phyloP scores from a whole-genome alignment of 2,888 invertebrate species.

The Orthosia gothica region DNA sequence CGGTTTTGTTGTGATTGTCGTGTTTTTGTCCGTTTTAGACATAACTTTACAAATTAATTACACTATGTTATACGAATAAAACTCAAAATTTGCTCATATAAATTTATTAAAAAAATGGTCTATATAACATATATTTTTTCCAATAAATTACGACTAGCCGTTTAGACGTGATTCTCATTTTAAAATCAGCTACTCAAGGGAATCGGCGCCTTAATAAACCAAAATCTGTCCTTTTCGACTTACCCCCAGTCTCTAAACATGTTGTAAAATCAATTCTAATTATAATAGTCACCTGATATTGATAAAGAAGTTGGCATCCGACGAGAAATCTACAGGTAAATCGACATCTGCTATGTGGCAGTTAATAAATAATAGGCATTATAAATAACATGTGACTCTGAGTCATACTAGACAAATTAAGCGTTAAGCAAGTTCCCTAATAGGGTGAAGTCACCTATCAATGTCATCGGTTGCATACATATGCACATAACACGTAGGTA shows the following conservation, averaged over 20 bases:
- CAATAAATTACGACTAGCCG: no score
- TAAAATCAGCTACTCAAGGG: no score
- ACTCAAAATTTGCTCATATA: no score
- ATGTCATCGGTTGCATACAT: background rate
- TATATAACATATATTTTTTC: no score
- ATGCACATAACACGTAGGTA: background rate
- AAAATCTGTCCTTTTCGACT: background rate
- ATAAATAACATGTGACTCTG: constrained; percentile 39
- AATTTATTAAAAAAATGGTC: no score
- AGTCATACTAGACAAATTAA: constrained; percentile 23
- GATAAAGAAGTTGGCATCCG: constrained; percentile 53
- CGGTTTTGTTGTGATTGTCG: no score
- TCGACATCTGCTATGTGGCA: constrained; percentile 40
- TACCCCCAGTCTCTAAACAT: background rate
- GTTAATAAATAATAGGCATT: constrained; percentile 43
- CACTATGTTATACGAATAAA: no score
- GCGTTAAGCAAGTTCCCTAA: constrained; percentile 2
- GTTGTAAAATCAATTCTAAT: constrained; percentile 43
- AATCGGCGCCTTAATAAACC: no score
- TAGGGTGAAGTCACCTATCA: background rate
- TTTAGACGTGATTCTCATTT: no score
- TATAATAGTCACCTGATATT: constrained; percentile 59
- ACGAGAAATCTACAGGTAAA: constrained; percentile 63
- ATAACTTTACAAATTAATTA: no score
- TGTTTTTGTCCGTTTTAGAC: no score